phyloP scores from a whole-genome alignment of 2,888 invertebrate species.

The Lasioglossum vierecki region DNA sequence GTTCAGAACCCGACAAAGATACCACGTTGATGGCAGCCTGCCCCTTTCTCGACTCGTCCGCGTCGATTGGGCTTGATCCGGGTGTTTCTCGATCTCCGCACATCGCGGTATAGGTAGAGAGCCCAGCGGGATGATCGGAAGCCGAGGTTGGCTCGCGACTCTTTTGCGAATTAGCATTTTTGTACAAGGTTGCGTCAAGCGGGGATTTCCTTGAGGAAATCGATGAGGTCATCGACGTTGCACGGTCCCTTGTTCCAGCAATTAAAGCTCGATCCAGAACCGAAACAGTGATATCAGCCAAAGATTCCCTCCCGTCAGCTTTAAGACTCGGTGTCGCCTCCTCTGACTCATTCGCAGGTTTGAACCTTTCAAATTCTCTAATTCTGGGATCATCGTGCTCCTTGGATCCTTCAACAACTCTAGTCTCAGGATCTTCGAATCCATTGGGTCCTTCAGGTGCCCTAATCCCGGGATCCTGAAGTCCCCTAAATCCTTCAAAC shows the following conservation, averaged over 20 bases:
- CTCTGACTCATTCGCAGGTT: neutral
- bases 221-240: constrained; percentile 31
- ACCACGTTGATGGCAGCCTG: neutral
- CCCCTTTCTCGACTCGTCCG: neutral
- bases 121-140: no score
- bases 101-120: neutral
- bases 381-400: neutral
- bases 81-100: neutral
- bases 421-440: neutral
- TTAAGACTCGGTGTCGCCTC: neutral
- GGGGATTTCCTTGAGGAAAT: constrained; percentile 24
- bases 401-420: neutral
- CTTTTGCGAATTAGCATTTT: constrained; percentile 6
- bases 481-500: neutral
- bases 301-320: neutral
- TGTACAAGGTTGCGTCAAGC: neutral
- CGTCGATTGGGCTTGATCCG: neutral
- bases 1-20: neutral
- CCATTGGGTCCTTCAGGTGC: neutral
- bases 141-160: neutral
- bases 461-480: neutral
- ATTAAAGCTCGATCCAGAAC: neutral
- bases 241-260: constrained; percentile 21
- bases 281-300: neutral
- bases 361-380: neutral